phyloP scores from a whole-genome alignment of 2,888 invertebrate species.

The Dasysyrphus albostriatus region DNA sequence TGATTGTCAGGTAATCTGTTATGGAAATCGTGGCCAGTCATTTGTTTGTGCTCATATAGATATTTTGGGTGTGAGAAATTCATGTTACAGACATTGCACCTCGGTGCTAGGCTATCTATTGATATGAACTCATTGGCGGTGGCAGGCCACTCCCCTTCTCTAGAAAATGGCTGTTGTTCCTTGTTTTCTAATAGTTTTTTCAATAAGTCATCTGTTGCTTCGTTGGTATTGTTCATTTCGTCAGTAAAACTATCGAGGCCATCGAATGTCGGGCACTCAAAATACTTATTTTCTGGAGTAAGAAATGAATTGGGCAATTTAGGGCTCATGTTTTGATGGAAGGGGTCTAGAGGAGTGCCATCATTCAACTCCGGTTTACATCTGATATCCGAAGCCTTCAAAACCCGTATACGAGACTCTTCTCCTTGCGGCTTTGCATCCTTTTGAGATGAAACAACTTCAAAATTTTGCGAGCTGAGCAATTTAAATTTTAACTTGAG shows the following conservation, averaged over 20 bases:
- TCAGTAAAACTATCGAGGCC: constrained; percentile 77
- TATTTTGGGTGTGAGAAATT: constrained; percentile 79
- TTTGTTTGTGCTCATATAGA: constrained; percentile 79
- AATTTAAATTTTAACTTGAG: constrained; percentile 78
- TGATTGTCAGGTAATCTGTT: constrained; percentile 26
- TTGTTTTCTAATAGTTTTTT: constrained; percentile 79
- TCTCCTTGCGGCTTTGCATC: constrained; percentile 17
- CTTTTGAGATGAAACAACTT: constrained; percentile 73
- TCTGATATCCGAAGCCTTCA: constrained; percentile 77
- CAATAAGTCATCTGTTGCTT: constrained; percentile 76
- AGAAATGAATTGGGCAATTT: constrained; percentile 64
- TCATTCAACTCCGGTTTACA: constrained; percentile 63
- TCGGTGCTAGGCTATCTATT: constrained; percentile 84
- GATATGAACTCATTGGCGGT: constrained; percentile 87
- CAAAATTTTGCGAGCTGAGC: constrained; percentile 76
- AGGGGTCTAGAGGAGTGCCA: constrained; percentile 31
- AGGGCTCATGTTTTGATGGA: constrained; percentile 65
- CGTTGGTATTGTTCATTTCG: constrained; percentile 68
- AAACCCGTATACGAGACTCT: constrained; percentile 56
- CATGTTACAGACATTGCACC: constrained; percentile 83
- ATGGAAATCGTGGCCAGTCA: constrained; percentile 77
- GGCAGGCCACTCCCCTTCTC: constrained; percentile 73
- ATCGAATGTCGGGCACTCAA: constrained; percentile 78
- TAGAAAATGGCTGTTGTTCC: constrained; percentile 75
- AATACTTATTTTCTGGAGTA: constrained; percentile 75